Conservation (phyloP, 2,888 invertebrate species). For the Glyphotaelius pellucidus region DNA sequence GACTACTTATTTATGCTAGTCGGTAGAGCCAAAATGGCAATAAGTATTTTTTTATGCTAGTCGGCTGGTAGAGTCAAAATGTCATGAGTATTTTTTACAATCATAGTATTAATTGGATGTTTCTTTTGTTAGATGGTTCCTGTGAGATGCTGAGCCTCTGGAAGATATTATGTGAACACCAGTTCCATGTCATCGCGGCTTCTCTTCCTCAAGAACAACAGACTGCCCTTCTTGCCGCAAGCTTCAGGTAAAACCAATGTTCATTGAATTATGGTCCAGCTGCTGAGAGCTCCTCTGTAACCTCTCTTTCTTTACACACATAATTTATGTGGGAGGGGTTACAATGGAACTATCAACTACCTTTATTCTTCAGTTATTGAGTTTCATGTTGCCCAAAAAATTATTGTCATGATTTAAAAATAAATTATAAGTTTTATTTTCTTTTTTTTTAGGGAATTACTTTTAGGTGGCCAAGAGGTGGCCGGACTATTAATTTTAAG, state of each 20-base stretch:
- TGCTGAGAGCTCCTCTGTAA: slow-evolving; percentile 49
- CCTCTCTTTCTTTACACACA: background rate
- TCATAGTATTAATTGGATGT: background rate
- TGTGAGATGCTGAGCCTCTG: slow-evolving; percentile 95
- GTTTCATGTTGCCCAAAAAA: background rate
- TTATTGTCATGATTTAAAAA: background rate
- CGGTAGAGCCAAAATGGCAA: too few species aligned
- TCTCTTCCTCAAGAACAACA: slow-evolving; percentile 83
- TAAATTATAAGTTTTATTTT: background rate
- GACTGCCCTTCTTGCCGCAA: slow-evolving; percentile 79
- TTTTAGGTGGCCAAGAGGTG: slow-evolving; percentile 85
- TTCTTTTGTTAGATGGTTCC: slow-evolving; percentile 78
- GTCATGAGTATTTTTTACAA: too few species aligned
- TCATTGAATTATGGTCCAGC: background rate
- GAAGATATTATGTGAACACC: slow-evolving; percentile 95
- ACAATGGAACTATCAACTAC: background rate
- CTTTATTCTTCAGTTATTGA: background rate
- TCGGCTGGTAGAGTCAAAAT: too few species aligned
- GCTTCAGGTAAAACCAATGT: slow-evolving; percentile 74
- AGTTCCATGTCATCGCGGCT: slow-evolving; percentile 88
- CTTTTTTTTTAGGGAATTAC: slow-evolving; percentile 80
- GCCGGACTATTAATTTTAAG: slow-evolving; percentile 85
- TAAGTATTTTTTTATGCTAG: too few species aligned
- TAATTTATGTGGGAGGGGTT: background rate
- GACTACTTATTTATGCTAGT: too few species aligned